Conservation (phyloP, 1,140 invertebrate genomes). For the Brachionus koreanus region DNA sequence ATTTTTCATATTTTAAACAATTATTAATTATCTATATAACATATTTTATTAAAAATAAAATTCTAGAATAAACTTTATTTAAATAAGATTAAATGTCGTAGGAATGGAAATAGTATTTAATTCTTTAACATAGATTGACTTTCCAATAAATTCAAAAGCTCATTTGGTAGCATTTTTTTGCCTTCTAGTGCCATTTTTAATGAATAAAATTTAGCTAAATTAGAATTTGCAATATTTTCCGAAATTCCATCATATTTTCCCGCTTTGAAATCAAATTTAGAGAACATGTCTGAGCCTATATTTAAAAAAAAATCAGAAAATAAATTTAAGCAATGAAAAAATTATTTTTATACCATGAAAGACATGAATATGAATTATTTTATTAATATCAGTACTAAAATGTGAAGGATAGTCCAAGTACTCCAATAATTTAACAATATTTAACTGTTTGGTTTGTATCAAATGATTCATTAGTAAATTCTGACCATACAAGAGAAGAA, state of each 20-base stretch:
- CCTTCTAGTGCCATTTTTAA: conserved; percentile 39
- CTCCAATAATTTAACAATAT: not conserved
- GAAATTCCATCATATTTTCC: conserved; percentile 33
- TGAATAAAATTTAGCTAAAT: not conserved
- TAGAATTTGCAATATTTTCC: not conserved
- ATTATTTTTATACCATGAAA: conserved; percentile 9
- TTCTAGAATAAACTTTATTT: not conserved
- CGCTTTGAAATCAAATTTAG: conserved; percentile 41
- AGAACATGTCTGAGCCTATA: not conserved
- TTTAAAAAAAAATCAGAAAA: not conserved
- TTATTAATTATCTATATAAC: too few species aligned
- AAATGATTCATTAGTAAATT: conserved; percentile 27
- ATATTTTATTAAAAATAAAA: not conserved
- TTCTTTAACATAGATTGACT: not conserved
- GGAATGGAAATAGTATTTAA: not conserved
- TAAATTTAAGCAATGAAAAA: not conserved
- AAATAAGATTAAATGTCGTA: not conserved
- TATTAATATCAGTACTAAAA: not conserved
- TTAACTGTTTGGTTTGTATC: conserved; percentile 10
- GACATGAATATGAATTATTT: conserved; percentile 28
- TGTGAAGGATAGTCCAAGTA: conserved; percentile 35
- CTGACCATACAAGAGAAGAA: conserved; percentile 7
- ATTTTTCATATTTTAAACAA: too few species aligned
- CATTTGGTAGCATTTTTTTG: not conserved
- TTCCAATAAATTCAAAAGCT: not conserved